Percentiles rank a stretch among this genome's conserved stretches.
phyloP scores from a whole-genome alignment of 2,888 invertebrate genomes.

The Amphipoea oculea region DNA sequence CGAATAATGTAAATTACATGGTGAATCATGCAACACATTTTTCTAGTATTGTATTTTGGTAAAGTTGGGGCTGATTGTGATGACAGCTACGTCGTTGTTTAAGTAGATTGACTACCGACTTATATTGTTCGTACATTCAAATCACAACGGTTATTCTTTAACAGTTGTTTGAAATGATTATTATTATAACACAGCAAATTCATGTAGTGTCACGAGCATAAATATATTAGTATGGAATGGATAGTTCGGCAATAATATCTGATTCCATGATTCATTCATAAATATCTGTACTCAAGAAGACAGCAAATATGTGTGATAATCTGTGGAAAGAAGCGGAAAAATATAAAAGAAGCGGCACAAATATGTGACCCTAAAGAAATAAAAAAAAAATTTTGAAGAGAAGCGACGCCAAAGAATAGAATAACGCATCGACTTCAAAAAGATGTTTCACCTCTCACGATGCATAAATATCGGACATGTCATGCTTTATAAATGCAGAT shows the following conservation, averaged over 20 bases:
- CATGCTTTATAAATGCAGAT: neutral
- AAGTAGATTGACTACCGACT: neutral
- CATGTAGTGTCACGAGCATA: neutral
- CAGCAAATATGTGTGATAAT: neutral
- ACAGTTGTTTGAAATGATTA: neutral
- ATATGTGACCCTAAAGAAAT: neutral
- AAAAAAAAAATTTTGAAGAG: neutral
- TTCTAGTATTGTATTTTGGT: neutral
- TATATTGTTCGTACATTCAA: neutral
- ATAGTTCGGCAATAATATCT: neutral
- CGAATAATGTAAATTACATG: neutral
- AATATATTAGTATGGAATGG: neutral
- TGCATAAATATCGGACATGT: neutral
- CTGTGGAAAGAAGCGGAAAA: neutral
- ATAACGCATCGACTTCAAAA: neutral
- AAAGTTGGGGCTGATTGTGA: conserved; percentile 89
- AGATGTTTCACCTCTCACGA: neutral
- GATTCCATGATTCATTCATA: neutral
- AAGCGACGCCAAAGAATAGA: neutral
- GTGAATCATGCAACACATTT: neutral
- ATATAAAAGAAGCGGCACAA: neutral
- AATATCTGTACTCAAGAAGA: neutral
- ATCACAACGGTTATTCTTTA: neutral
- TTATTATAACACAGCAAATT: neutral
- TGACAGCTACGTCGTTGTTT: conserved; percentile 93